These are phyloP conservation scores for Ophion costatus DNA, from an alignment of 2,888 invertebrate genomes.

Conservation along the genomic window DNA sequence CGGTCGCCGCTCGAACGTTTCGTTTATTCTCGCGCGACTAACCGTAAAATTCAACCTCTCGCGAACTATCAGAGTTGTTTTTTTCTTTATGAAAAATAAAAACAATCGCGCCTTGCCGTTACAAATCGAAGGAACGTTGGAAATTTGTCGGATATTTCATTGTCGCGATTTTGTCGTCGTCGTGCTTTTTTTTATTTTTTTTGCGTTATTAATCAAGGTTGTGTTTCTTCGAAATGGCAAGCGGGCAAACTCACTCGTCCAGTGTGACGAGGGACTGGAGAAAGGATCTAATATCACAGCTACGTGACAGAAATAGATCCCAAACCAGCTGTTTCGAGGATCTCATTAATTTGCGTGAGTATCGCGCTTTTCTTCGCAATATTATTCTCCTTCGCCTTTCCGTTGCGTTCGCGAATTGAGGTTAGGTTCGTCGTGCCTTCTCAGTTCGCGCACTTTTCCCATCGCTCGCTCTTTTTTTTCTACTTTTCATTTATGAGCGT, in stretches of 20 bases:
- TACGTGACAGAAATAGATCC: slow-evolving; percentile 90
- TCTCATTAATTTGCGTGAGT: slow-evolving; percentile 92
- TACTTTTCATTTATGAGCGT: background rate
- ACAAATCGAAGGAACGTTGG: background rate
- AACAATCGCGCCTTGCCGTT: background rate
- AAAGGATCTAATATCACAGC: slow-evolving; percentile 88
- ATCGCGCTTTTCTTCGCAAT: too few species aligned
- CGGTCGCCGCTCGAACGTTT: background rate
- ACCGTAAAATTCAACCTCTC: background rate
- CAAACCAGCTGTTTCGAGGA: slow-evolving; percentile 92
- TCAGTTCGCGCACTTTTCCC: background rate
- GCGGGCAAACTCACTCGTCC: slow-evolving; percentile 72
- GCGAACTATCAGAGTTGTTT: background rate
- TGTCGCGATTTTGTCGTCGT: slow-evolving; percentile 45
- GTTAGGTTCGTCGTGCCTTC: background rate
- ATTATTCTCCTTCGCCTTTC: too few species aligned
- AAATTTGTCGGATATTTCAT: slow-evolving; percentile 15
- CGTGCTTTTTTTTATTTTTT: slow-evolving; percentile 31
- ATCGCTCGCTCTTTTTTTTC: background rate
- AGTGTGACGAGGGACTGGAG: slow-evolving; percentile 87
- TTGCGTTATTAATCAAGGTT: background rate
- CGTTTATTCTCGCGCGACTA: background rate
- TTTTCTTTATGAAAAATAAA: background rate
- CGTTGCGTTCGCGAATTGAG: too few species aligned
- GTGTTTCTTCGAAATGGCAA: slow-evolving; percentile 74